Evolutionary conservation across 2,888 invertebrate species (phyloP).

Genomic region (Lepidochrysops patricia): DNA sequence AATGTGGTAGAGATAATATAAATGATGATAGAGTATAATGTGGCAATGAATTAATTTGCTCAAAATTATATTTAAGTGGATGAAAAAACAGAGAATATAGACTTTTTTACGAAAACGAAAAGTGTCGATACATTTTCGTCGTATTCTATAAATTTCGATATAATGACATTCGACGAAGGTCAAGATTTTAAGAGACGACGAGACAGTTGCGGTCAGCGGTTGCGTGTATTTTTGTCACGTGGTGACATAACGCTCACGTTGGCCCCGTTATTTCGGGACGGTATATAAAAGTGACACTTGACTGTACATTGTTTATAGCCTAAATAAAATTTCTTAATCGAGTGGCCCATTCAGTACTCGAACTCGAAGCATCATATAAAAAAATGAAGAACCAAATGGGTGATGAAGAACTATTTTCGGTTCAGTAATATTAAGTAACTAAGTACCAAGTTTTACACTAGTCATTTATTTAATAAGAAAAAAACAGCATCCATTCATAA

Average conservation of each 20-base stretch:
- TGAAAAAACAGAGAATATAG: no score
- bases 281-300: conserved; percentile 15
- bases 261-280: conserved; percentile 41
- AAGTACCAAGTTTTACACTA: not conserved
- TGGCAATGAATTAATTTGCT: no score
- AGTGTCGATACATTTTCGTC: not conserved
- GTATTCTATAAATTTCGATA: not conserved
- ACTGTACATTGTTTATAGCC: not conserved
- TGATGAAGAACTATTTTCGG: no score
- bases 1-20: no score
- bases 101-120: no score
- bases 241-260: conserved; percentile 43
- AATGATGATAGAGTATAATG: no score
- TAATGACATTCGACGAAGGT: conserved; percentile 1
- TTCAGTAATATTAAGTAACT: no score
- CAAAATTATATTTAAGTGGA: no score
- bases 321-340: conserved; percentile 20
- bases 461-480: not conserved
- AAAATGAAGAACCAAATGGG: not conserved
- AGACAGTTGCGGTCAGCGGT: conserved; percentile 38
- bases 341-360: no score
- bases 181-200: conserved; percentile 30
- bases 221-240: conserved; percentile 52
- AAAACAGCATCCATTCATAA: not conserved
- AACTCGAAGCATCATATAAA: not conserved